These are phyloP conservation scores for Lepidocolaptes lacrymiger DNA, from an alignment of 2,797 vertebrate species.

Conservation along the genomic window DNA sequence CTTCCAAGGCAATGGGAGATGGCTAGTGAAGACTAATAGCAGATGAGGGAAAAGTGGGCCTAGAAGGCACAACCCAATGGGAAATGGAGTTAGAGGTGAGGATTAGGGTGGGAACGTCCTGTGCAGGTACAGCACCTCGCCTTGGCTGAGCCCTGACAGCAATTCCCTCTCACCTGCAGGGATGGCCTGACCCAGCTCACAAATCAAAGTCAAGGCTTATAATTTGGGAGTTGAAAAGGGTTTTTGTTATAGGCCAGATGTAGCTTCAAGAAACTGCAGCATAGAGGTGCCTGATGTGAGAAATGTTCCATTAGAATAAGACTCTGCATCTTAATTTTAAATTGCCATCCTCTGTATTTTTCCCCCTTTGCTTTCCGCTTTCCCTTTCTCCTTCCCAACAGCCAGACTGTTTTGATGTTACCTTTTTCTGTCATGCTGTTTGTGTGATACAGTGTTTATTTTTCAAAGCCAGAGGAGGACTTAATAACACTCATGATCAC, in stretches of 20 bases:
- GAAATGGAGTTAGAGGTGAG: background rate
- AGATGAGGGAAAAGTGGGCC: background rate
- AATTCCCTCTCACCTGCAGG: background rate
- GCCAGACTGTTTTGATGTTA: background rate
- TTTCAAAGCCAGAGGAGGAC: constrained; percentile 6
- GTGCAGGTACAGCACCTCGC: accelerated
- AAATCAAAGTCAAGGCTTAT: background rate
- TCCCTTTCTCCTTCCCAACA: background rate
- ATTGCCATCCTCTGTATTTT: background rate
- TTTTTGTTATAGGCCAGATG: background rate
- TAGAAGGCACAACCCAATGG: background rate
- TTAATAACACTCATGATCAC: constrained; percentile 19
- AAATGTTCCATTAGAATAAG: background rate
- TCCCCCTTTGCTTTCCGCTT: background rate
- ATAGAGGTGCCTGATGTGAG: background rate
- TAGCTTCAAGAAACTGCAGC: background rate
- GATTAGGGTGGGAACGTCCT: background rate
- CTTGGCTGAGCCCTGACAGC: background rate
- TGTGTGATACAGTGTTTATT: background rate
- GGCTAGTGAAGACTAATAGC: background rate
- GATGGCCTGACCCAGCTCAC: background rate
- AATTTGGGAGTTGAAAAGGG: background rate
- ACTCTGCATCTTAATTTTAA: background rate
- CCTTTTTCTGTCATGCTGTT: background rate
- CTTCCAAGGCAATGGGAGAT: background rate